Evolutionary conservation across 2,113 vertebrate genomes (phyloP), one percentile per base, ranked within the genome.

Genomic region (Pithys albifrons): DNA sequence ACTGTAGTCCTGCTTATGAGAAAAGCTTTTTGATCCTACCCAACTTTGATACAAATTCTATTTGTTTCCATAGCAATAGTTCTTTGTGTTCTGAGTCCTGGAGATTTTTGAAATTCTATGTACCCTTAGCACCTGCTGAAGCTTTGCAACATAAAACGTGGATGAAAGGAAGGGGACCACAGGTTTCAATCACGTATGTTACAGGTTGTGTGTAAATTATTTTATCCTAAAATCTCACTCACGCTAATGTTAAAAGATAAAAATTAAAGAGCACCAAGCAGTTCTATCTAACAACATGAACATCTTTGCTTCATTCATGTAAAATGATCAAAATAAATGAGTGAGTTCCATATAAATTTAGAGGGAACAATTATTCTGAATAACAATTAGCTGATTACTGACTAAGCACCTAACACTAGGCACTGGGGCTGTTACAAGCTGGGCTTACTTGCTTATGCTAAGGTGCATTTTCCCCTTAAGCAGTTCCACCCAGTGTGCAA

Each of bases 51-150:
- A 88, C 93, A 97, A 93, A 96, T 90, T 64, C 70, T 41, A 96
- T 97, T 97, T 97, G 91, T 98, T 98, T 98, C 97, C 97, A 96
- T 98, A 92, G 96, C 91, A 96, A 97, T 97, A 94, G 95, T 73
- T 95, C 92, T 96, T 93, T 31, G 8, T 82, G 70, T 96, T 97
- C 94, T 86, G 76, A 89, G 85, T 94, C 73, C 67, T 80, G 51
- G 87, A 91, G 93, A 95, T 97, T 95, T 96, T 96, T 97, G 84
- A 96, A 96, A 92, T 81, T 57, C 27, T 57, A 14, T 19, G 3
- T 95, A 88, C 74, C 66, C 87, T 75, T 94, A 95, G 87, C 61
- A 83, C 45, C 65, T 19, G n/a, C 69, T 58, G 87, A 96, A 91
- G 83, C 75, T 95, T 86, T 91, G 79, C 90, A 91, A 70, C 62